Conservation (phyloP, 2,888 invertebrate genomes). For the Rhodophaea formosa region DNA sequence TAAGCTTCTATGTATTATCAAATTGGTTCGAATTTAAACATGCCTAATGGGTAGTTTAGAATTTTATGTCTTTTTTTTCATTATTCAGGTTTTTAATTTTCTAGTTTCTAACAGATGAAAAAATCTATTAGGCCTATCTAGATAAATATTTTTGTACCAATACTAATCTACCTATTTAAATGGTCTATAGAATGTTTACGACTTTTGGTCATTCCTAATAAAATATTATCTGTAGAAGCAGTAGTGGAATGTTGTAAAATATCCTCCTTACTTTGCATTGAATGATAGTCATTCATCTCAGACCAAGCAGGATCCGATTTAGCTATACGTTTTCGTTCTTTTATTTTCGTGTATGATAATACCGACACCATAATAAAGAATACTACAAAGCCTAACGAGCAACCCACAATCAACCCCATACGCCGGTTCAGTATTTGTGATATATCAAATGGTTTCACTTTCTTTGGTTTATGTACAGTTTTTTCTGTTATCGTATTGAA, state of each 20-base stretch:
- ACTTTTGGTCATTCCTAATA: slow-evolving; percentile 71
- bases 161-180: slow-evolving; percentile 39
- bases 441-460: slow-evolving; percentile 56
- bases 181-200: slow-evolving; percentile 57
- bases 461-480: slow-evolving; percentile 46
- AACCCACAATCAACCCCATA: slow-evolving; percentile 73
- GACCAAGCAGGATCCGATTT: slow-evolving; percentile 73
- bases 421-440: slow-evolving; percentile 63
- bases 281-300: slow-evolving; percentile 75
- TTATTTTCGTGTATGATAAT: slow-evolving; percentile 71
- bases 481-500: slow-evolving; percentile 67
- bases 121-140: slow-evolving; percentile 19
- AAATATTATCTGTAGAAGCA: slow-evolving; percentile 75
- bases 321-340: slow-evolving; percentile 72
- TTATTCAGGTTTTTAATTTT: too few species aligned
- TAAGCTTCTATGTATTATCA: slow-evolving; percentile 54
- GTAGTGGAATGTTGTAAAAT: slow-evolving; percentile 68
- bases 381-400: slow-evolving; percentile 68
- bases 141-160: slow-evolving; percentile 17
- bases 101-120: slow-evolving; percentile 20
- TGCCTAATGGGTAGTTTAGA: slow-evolving; percentile 25
- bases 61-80: slow-evolving; percentile 21
- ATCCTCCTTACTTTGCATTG: slow-evolving; percentile 73
- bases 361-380: slow-evolving; percentile 74
- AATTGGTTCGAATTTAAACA: slow-evolving; percentile 24